These are phyloP conservation scores for Telmatochromis sp. DNA, from an alignment of 2,113 vertebrate species.

Conservation along the genomic window DNA sequence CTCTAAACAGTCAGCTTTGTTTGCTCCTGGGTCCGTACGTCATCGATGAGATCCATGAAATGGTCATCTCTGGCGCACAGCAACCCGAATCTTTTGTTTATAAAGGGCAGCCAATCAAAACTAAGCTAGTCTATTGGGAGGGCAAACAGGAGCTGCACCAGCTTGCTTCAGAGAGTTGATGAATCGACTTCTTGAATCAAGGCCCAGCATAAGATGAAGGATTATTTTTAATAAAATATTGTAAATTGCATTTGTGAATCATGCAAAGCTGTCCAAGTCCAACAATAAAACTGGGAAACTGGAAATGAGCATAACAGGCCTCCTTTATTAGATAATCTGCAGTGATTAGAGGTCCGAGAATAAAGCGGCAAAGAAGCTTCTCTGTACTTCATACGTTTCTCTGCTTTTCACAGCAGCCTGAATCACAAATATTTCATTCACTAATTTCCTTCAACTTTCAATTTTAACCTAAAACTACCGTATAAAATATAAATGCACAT, in stretches of 20 bases:
- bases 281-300: not conserved
- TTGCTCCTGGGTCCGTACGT: not conserved
- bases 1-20: not conserved
- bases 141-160: not conserved
- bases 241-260: not conserved
- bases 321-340: not conserved
- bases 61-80: not conserved
- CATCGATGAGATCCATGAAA: not conserved
- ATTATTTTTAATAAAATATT: not conserved
- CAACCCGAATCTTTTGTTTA: not conserved
- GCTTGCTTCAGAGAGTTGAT: not conserved
- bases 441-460: not conserved
- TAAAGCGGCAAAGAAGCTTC: not conserved
- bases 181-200: not conserved
- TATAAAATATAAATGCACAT: not conserved
- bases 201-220: not conserved
- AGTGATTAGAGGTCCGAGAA: not conserved
- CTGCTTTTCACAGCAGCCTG: not conserved
- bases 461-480: not conserved
- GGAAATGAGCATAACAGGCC: not conserved
- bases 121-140: not conserved
- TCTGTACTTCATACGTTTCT: fast-evolving
- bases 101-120: not conserved
- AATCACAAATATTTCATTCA: not conserved
- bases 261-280: not conserved